Conservation (phyloP, 2,888 invertebrate species). For the Acanthosepion esculentum region DNA sequence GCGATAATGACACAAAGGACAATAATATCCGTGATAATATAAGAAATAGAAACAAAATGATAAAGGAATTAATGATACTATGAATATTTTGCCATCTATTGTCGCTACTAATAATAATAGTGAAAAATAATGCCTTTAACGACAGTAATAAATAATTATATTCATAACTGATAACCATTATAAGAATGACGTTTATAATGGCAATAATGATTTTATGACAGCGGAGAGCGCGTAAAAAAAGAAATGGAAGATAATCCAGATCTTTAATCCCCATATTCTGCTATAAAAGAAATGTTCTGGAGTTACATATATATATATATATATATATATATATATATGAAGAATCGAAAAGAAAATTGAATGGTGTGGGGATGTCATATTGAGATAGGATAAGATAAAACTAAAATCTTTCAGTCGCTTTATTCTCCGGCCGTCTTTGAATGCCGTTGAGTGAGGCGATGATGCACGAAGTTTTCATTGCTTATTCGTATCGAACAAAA, state of each 20-base stretch:
- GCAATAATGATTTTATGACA: background rate
- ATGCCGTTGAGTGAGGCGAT: background rate
- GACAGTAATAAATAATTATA: background rate
- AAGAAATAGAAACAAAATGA: background rate
- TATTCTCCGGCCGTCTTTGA: background rate
- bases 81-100: too few relatives aligned
- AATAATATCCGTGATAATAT: conserved; percentile 4
- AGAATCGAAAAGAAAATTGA: background rate
- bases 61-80: background rate
- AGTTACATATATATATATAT: background rate
- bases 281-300: background rate
- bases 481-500: too few relatives aligned
- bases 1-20: background rate
- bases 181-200: background rate
- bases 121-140: background rate
- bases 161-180: background rate
- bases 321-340: background rate
- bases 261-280: background rate
- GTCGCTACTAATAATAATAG: background rate
- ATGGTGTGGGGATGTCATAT: background rate
- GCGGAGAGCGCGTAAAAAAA: background rate
- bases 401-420: background rate
- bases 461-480: too few relatives aligned
- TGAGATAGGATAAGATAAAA: background rate
- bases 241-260: background rate